Base-by-base conservation (phyloP, 2,888 invertebrate species). In the Seira sanloemensis region DNA sequence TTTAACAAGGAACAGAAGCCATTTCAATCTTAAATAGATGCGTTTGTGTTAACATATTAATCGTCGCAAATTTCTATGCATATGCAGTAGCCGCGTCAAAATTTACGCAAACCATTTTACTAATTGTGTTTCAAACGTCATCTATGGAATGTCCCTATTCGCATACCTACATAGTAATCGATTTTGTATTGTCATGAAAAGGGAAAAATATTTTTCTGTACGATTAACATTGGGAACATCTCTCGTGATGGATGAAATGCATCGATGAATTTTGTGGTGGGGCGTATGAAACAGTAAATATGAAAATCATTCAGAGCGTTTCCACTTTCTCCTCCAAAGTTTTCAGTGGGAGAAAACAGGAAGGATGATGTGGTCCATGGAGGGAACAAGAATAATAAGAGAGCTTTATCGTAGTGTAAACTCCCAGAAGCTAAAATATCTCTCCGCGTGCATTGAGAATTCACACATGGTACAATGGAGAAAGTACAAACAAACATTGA, bases 351-450 rank as follows among this genome's bases (percentile, higher is more conserved):
- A 65, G 23, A 12, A 58, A 18, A 73, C 18, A 54, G 58, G 73
- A 24, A 2, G 65, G 16, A 73, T 46, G 24, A 18, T 26, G 46
- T 25, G 25, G 58, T 73, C 26, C 75, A 65, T 23, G 46, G 27
- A 62, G 24, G 67, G 50, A 9, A 37, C 7, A 76, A 66, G 66
- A 77, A 71, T 76, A 71, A 72, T 66, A 71, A 75, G 75, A n/a
- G n/a, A 82, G 76, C 65, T 76, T 82, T 82, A 82, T 82, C 82
- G 62, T 27, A 62, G 72, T 72, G 82, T 71, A 82, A 82, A 82
- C 69, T 82, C 82, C 82, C 82, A 82, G 66, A 82, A 82, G 82
- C 82, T 76, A 82, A 82, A 82, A 76, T 76, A 82, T 81, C 75
- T 24, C 75, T 71, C 79, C 69, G 69, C 71, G 75, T 37, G 37